Conservation (phyloP, 1,140 invertebrate genomes). For the Dinoponera quadriceps region DNA sequence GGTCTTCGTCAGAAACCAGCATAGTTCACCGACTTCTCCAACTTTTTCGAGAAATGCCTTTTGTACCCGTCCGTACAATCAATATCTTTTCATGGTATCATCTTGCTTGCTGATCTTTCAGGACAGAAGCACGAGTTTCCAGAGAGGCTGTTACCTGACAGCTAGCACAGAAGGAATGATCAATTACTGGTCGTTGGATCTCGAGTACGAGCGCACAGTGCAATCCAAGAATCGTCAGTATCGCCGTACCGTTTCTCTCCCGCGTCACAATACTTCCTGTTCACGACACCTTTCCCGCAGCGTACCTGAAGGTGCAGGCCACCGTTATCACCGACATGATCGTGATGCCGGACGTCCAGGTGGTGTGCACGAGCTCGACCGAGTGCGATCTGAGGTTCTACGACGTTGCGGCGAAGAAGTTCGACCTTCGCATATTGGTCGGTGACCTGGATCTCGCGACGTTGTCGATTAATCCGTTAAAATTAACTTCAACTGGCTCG, state of each 20-base stretch:
- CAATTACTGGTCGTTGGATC: conserved; percentile 90
- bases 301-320: conserved; percentile 85
- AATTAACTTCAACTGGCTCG: not conserved
- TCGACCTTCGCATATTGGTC: conserved; percentile 87
- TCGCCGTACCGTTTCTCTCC: not conserved
- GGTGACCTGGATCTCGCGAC: conserved; percentile 13
- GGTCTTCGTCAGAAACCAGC: not conserved
- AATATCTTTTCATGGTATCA: not conserved
- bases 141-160: conserved; percentile 88
- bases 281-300: conserved; percentile 73
- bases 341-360: conserved; percentile 89
- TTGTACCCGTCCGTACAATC: not conserved
- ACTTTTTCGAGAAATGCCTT: not conserved
- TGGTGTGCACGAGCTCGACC: conserved; percentile 89
- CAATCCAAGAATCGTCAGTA: conserved; percentile 87
- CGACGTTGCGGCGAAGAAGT: conserved; percentile 89
- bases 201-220: conserved; percentile 87
- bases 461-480: conserved; percentile 9
- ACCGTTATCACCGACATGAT: conserved; percentile 89
- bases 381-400: conserved; percentile 91
- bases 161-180: conserved; percentile 89
- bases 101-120: conserved; percentile 65
- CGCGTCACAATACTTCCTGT: not conserved
- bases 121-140: conserved; percentile 85
- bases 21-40: no score